Base-by-base conservation (phyloP, 2,888 invertebrate species). In the Himalopsyche tibetana region DNA sequence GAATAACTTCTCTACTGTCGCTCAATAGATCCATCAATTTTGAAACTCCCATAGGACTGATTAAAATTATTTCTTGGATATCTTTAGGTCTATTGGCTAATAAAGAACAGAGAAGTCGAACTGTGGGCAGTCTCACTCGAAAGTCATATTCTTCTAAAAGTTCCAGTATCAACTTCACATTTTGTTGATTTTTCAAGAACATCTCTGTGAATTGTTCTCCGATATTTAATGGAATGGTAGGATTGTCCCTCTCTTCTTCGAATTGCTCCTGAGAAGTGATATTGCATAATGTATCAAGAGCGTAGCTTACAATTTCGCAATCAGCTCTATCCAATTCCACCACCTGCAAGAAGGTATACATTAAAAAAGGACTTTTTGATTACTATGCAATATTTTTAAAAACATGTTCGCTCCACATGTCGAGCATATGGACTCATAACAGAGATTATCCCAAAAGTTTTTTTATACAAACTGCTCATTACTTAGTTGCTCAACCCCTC, bases 201-300 rank as follows among this genome's bases (percentile, higher is more conserved):
- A 99, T 99, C 92, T 99, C 99, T 0, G 99, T 98, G 91, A 99
- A 99, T 90, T 98, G 98, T 90, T 97, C 97, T 1, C 98, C 98
- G 42, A 98, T 95, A 91, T 96, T 96, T 86, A 95, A 93, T 80
- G 94, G 94, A 2, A 94, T 93, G 56, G 92, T 92, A 0, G 95
- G 94, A 89, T 95, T 95, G 88, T 95, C 95, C 82, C 95, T 95
- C 91, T 98, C 97, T 90, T 97, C 97, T 45, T 97, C 97, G 89
- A 97, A 97, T 86, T 95, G 94, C 89, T 96, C 95, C 8, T 96
- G 95, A 28, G 96, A 96, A 90, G 98, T 98, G 82, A 99, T 95
- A 91, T 99, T 98, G 91, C 96, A 97, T 17, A 99, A 94, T 0
- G 98, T 97, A 90, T 99, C 99, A 74, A 99, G 92, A 2, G 97